phyloP scores from a whole-genome alignment of 2,113 vertebrate species.

The Lophius piscatorius region DNA sequence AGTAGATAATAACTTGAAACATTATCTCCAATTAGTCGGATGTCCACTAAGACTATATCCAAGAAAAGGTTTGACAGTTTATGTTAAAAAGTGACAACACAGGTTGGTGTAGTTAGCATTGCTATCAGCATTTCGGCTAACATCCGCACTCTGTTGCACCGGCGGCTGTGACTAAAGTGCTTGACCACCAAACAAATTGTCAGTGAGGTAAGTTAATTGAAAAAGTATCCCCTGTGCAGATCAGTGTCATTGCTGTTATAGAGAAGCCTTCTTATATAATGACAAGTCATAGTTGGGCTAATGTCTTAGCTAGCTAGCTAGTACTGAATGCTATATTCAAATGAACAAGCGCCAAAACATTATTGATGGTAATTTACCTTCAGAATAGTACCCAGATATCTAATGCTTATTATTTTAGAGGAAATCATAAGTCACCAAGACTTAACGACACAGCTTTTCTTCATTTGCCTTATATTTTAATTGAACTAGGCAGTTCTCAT shows the following conservation, averaged over 20 bases:
- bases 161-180: not conserved
- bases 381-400: no score
- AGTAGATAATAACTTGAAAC: accelerated
- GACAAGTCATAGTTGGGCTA: conserved; percentile 32
- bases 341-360: conserved; percentile 45
- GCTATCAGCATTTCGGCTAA: conserved; percentile 54
- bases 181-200: not conserved
- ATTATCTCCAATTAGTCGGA: accelerated
- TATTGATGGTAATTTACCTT: no score
- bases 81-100: conserved; percentile 23
- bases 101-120: conserved; percentile 27
- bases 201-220: not conserved
- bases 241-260: no score
- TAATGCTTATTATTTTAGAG: no score
- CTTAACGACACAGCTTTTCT: no score
- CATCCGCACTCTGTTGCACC: not conserved
- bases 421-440: no score
- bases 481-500: no score
- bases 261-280: not conserved
- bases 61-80: no score
- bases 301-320: conserved; percentile 10
- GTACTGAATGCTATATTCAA: conserved; percentile 21
- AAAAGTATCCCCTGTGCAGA: no score
- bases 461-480: no score
- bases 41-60: not conserved